Percentiles rank a stretch among this genome's conserved stretches.
phyloP scores from a whole-genome alignment of 2,888 invertebrate genomes.

The Acanthosepion esculentum region DNA sequence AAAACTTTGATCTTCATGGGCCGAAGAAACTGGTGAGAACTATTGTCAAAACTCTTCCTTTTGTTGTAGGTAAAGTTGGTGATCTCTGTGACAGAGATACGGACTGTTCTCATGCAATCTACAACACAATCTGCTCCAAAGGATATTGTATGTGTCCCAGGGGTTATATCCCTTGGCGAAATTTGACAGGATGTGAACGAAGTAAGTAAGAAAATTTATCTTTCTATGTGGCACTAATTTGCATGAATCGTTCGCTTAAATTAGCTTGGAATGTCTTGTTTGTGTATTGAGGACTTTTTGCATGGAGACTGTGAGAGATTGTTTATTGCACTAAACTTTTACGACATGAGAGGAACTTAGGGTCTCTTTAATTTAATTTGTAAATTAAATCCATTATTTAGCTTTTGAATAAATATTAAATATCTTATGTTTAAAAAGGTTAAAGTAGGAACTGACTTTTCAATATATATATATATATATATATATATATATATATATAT shows the following conservation, averaged over 20 bases:
- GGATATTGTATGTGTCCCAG: constrained; percentile 52
- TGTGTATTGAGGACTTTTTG: too few relatives aligned
- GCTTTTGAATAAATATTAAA: too few relatives aligned
- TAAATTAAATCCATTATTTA: too few relatives aligned
- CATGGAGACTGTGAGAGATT: too few relatives aligned
- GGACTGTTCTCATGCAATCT: constrained; percentile 56
- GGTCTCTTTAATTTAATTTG: too few relatives aligned
- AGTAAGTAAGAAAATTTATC: constrained; percentile 49
- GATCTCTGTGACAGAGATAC: constrained; percentile 50
- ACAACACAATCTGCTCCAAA: constrained; percentile 54
- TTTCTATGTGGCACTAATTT: neutral
- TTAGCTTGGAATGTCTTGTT: too few relatives aligned
- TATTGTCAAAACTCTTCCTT: constrained; percentile 47
- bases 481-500: too few relatives aligned
- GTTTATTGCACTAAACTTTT: too few relatives aligned
- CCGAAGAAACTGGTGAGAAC: neutral
- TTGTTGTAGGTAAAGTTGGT: constrained; percentile 51
- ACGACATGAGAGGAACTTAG: too few relatives aligned
- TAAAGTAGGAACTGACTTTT: too few relatives aligned
- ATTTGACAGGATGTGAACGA: constrained; percentile 52
- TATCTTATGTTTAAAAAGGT: too few relatives aligned
- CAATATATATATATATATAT: too few relatives aligned
- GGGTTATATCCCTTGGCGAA: constrained; percentile 51
- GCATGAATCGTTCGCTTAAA: neutral
- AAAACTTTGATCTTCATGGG: neutral